Evolutionary conservation across 2,113 vertebrate species (phyloP).

Genomic region (Cisticola juncidis): DNA sequence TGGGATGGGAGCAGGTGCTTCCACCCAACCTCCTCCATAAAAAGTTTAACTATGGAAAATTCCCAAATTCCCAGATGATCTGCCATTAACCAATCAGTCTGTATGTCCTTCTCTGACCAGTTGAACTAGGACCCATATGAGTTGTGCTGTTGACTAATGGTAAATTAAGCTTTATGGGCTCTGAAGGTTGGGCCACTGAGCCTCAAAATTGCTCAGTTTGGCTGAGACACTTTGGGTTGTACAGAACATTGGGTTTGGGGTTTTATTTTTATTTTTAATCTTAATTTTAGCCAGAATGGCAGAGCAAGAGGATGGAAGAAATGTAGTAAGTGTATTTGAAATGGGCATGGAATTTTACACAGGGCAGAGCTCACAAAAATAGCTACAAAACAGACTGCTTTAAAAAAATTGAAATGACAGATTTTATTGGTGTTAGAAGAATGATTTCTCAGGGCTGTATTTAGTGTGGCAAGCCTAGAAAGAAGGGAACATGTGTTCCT

Average conservation of each 20-base stretch:
- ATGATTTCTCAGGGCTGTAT: conserved; percentile 26
- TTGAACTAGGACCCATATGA: background rate
- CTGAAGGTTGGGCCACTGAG: background rate
- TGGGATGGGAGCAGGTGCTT: background rate
- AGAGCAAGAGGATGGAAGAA: conserved; percentile 36
- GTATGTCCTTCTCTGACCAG: background rate
- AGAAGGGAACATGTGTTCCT: background rate
- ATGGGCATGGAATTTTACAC: conserved; percentile 45
- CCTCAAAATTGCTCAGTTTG: background rate
- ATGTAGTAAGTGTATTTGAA: conserved; percentile 34
- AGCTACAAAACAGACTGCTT: conserved; percentile 30
- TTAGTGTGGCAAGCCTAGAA: conserved; percentile 33
- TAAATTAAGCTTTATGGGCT: background rate
- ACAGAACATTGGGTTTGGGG: background rate
- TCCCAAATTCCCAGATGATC: background rate
- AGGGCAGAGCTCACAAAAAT: conserved; percentile 41
- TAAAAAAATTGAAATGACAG: conserved; percentile 20
- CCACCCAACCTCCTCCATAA: background rate
- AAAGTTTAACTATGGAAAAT: background rate
- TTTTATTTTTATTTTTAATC: conserved; percentile 23
- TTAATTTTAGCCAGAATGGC: conserved; percentile 24
- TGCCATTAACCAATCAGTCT: background rate
- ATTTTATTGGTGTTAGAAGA: conserved; percentile 63
- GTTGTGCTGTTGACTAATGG: conserved; percentile 4
- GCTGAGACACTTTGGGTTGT: background rate